Conservation (phyloP, 1,140 invertebrate genomes). For the Bombus waltoni region DNA sequence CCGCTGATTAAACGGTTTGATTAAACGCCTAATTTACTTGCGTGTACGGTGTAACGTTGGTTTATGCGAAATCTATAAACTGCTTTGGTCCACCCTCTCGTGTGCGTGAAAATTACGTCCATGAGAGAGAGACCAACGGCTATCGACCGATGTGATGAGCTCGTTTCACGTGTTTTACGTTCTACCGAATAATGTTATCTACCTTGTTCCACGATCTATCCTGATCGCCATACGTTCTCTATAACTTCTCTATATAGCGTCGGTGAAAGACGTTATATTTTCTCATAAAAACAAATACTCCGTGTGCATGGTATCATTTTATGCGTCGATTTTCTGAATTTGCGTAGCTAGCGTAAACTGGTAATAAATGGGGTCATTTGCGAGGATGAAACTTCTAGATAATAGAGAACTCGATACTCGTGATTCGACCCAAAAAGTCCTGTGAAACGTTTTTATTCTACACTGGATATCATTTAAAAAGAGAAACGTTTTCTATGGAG, state of each 20-base stretch:
- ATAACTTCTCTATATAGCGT: background rate
- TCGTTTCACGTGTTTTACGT: slow-evolving; percentile 33
- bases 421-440: background rate
- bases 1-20: slow-evolving; percentile 80
- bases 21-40: slow-evolving; percentile 78
- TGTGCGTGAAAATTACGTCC: slow-evolving; percentile 23
- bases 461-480: background rate
- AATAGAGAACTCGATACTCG: background rate
- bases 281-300: too few species aligned
- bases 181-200: slow-evolving; percentile 31
- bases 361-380: background rate
- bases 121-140: background rate
- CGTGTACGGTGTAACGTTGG: slow-evolving; percentile 64
- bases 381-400: background rate
- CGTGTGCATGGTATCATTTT: too few species aligned
- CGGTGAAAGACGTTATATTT: background rate
- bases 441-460: background rate
- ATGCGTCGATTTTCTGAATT: too few species aligned
- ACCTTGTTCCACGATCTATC: background rate
- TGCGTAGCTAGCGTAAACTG: too few species aligned
- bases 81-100: background rate
- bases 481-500: too few species aligned
- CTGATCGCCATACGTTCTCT: background rate
- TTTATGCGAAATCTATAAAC: slow-evolving; percentile 70
- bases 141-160: background rate